Evolutionary conservation across 1,140 invertebrate species (phyloP).

Genomic region (Calephelis virginiensis): DNA sequence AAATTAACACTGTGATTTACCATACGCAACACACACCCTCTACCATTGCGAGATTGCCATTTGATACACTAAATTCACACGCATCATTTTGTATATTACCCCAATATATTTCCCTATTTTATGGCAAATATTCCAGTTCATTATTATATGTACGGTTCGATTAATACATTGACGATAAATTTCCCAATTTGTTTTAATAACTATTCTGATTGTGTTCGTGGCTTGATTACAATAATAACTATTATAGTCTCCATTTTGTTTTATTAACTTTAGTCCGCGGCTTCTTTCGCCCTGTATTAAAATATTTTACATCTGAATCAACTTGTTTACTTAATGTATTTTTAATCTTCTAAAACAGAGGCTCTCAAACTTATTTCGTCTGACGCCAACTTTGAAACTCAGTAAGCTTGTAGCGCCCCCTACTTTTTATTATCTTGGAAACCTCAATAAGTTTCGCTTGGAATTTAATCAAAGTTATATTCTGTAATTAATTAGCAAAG

Average conservation of each 20-base stretch:
- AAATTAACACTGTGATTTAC: not conserved
- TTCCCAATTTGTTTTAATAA: conserved; percentile 31
- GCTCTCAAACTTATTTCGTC: no score
- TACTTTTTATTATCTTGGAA: no score
- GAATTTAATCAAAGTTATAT: no score
- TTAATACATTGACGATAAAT: conserved; percentile 24
- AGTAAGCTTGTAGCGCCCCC: no score
- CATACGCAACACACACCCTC: conserved; percentile 24
- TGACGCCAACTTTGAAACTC: no score
- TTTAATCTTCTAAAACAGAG: no score
- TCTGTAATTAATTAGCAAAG: no score
- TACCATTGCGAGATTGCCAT: conserved; percentile 60
- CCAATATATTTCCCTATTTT: conserved; percentile 6
- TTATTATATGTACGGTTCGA: conserved; percentile 18
- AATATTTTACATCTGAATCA: no score
- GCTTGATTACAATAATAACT: not conserved
- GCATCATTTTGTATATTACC: conserved; percentile 54
- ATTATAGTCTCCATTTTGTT: not conserved
- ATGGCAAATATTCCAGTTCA: conserved; percentile 15
- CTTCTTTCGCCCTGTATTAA: no score
- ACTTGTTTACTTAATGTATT: no score
- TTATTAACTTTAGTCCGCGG: no score
- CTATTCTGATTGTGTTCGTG: not conserved
- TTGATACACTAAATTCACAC: conserved; percentile 72
- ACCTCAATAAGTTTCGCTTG: no score